A percentile compares a stretch with the other conserved stretches of the same genome.
phyloP scores from a whole-genome alignment of 2,113 vertebrate species.

The Galbula dea region DNA sequence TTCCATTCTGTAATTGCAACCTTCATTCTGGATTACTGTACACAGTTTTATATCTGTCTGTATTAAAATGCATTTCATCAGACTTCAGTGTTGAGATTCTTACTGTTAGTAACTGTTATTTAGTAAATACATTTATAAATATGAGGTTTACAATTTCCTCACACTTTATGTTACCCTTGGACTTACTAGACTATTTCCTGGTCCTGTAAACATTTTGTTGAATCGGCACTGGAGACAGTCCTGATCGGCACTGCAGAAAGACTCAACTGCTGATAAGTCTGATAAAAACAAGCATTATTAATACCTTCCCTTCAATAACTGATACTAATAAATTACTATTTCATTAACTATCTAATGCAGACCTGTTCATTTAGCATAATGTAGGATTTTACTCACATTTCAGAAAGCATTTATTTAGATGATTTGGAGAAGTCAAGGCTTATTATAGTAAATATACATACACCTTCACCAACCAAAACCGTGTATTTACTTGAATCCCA shows the following conservation, averaged over 20 bases:
- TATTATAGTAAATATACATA: not conserved
- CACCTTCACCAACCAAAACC: not conserved
- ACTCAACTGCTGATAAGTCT: not conserved
- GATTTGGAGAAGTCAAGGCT: not conserved
- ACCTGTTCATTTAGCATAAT: not conserved
- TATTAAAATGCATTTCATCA: not conserved
- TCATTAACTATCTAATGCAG: not conserved
- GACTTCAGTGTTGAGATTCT: not conserved
- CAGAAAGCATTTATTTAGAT: not conserved
- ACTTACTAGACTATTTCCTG: not conserved
- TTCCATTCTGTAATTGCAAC: not conserved
- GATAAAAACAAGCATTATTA: not conserved
- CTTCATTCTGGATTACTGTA: not conserved
- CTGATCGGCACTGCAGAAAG: not conserved
- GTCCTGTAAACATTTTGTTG: not conserved
- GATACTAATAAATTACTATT: not conserved
- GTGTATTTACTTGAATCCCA: not conserved
- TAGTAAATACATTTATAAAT: not conserved
- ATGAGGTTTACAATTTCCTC: not conserved
- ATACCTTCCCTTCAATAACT: not conserved
- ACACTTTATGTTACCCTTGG: not conserved
- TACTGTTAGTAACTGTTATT: not conserved
- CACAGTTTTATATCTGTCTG: not conserved
- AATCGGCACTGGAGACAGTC: no score
- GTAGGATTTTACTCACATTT: not conserved